Evolutionary conservation across 2,797 vertebrate genomes (phyloP), one percentile per base, ranked within the genome.

Genomic region (Alcedo quadribrachys): DNA sequence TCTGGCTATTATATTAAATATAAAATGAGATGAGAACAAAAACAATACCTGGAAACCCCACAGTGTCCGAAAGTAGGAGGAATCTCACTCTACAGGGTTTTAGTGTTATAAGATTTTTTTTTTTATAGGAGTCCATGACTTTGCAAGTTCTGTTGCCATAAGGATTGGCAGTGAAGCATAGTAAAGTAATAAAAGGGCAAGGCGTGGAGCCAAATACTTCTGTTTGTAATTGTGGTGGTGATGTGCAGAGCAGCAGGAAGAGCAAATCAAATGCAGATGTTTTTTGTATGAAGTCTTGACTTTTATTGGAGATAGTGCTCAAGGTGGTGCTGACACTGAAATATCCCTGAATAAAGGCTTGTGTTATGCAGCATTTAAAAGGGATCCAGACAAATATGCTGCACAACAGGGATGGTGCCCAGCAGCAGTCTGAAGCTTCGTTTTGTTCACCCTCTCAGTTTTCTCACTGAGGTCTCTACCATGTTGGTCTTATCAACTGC

Each of bases 91-190:
- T 60, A 37, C 45, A 35, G 69, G 24, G 30, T 70, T 87, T 87
- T 80, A 81, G 79, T 76, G 28, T 85, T 87, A 32, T 50, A 89
- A 81, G 78, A 54, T 69, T 94, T 8, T 32, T 33, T 55, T 58
- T 57, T 89, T 92, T 95, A 11, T 92, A 95, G 68, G 89, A 89
- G 81, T 81, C 94, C 85, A 93, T 97, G 94, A 95, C 93, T 97
- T 95, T 93, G 94, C 95, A 96, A 94, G 92, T 97, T 97, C 89
- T 96, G 62, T 85, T 96, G 95, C 95, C 91, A 90, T 95, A 95
- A 96, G 94, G 84, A 88, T 91, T 96, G 94, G 86, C 95, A 94
- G 94, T 80, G 93, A 85, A 97, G 95, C 92, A 33, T 45, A 95
- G 92, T 90, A 80, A 93, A 96, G 94, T 85, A 96, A 97, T 97